These are phyloP conservation scores for Channa argus DNA, from an alignment of 2,113 vertebrate species.

Conservation along the genomic window DNA sequence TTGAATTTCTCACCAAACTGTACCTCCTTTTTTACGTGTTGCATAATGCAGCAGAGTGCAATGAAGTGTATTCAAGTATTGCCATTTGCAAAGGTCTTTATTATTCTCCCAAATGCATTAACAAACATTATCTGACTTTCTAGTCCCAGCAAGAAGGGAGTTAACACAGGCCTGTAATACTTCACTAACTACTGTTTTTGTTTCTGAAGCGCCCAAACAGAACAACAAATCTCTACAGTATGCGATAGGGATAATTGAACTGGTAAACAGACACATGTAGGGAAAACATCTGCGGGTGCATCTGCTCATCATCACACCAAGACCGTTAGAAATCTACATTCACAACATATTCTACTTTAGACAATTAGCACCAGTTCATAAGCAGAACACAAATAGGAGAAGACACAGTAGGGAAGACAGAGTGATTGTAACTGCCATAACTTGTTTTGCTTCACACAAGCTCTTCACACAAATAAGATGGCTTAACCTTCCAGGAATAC, in stretches of 20 bases:
- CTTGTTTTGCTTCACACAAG: slow-evolving; percentile 72
- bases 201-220: slow-evolving; percentile 25
- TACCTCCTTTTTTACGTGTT: neutral
- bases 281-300: slow-evolving; percentile 72
- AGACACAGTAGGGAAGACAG: slow-evolving; percentile 20
- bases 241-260: slow-evolving; percentile 61
- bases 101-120: neutral
- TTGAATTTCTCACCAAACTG: slow-evolving; percentile 9
- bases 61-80: neutral
- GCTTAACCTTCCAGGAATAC: slow-evolving; percentile 72
- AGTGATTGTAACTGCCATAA: slow-evolving; percentile 44
- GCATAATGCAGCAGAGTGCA: slow-evolving; percentile 5
- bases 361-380: slow-evolving; percentile 48
- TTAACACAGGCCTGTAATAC: slow-evolving; percentile 5
- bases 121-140: neutral
- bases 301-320: slow-evolving; percentile 60
- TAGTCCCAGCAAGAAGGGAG: neutral
- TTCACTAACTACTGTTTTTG: slow-evolving; percentile 28
- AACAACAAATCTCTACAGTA: slow-evolving; percentile 60
- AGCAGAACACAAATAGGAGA: slow-evolving; percentile 38
- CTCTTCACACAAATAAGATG: slow-evolving; percentile 70
- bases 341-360: slow-evolving; percentile 44
- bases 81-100: neutral
- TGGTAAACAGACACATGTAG: slow-evolving; percentile 68
- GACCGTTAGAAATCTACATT: slow-evolving; percentile 42